Percentiles rank a stretch among this genome's conserved stretches.
Conservation (phyloP, 2,113 vertebrate genomes). For the Lynx canadensis region DNA sequence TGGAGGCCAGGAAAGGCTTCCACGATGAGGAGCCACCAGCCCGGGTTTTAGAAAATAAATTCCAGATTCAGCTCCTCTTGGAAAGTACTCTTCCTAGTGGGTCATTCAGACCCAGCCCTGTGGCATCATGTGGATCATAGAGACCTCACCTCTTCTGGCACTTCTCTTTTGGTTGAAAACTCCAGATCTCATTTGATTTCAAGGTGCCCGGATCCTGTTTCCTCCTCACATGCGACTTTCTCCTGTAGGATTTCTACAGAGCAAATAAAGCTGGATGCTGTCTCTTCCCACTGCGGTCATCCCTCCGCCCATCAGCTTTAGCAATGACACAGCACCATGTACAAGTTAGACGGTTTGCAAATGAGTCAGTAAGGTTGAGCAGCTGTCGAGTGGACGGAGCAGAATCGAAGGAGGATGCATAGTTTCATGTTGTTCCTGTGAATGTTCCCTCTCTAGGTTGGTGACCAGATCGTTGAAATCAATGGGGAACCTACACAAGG, state of each 20-base stretch:
- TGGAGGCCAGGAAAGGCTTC: neutral
- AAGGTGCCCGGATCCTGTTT: neutral
- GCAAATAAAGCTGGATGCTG: neutral
- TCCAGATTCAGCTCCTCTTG: neutral
- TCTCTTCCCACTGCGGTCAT: neutral
- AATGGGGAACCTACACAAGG: constrained; percentile 98
- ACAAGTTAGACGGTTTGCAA: neutral
- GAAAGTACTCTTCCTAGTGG: neutral
- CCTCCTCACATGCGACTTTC: neutral
- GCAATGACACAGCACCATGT: accelerated
- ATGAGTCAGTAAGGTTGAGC: neutral
- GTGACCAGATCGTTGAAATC: constrained; percentile 99
- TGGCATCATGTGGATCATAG: neutral
- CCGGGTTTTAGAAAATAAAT: neutral
- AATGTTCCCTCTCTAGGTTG: constrained; percentile 89
- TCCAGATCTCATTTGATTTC: neutral
- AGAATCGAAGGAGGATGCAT: neutral
- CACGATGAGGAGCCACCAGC: neutral
- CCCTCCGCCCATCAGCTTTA: neutral
- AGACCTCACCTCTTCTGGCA: neutral
- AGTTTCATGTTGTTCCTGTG: neutral
- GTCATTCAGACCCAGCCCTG: neutral
- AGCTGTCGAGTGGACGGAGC: neutral
- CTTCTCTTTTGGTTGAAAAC: neutral
- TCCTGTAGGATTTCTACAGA: neutral